Percentiles rank a stretch among this genome's conserved stretches.
Conservation (phyloP, 1,140 invertebrate genomes). For the Nautilus pompilius region DNA sequence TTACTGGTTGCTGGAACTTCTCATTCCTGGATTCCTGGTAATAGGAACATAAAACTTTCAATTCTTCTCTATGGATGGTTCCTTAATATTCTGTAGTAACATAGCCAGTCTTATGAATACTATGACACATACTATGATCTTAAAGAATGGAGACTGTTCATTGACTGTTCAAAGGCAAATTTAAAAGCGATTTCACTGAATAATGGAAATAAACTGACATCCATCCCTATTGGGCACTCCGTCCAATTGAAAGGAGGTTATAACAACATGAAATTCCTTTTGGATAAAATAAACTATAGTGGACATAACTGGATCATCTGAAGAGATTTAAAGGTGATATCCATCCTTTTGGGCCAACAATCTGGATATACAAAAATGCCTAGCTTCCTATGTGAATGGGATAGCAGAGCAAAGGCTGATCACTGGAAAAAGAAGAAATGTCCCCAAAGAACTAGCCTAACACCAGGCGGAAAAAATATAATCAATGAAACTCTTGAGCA, state of each 20-base stretch:
- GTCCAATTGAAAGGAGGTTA: not conserved
- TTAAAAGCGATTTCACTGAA: not conserved
- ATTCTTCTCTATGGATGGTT: too few relatives aligned
- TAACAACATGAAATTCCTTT: not conserved
- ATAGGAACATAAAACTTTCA: too few relatives aligned
- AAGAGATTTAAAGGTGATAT: not conserved
- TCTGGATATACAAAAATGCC: not conserved
- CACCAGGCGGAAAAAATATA: not conserved
- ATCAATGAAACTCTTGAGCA: not conserved
- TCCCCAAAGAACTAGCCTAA: not conserved
- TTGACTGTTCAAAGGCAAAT: not conserved
- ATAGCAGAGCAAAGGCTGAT: not conserved
- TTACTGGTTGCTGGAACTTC: too few relatives aligned
- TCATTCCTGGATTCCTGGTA: too few relatives aligned
- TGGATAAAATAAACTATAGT: too few relatives aligned
- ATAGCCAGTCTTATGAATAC: too few relatives aligned
- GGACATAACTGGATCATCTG: too few relatives aligned
- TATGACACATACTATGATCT: too few relatives aligned
- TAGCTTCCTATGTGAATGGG: not conserved
- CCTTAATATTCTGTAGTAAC: too few relatives aligned
- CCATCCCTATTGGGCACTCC: not conserved
- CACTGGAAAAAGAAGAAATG: not conserved
- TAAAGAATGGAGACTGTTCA: too few relatives aligned
- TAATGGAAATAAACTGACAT: not conserved
- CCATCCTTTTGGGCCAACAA: not conserved